phyloP scores from a whole-genome alignment of 2,797 vertebrate species.

The Antennarius maculatus region DNA sequence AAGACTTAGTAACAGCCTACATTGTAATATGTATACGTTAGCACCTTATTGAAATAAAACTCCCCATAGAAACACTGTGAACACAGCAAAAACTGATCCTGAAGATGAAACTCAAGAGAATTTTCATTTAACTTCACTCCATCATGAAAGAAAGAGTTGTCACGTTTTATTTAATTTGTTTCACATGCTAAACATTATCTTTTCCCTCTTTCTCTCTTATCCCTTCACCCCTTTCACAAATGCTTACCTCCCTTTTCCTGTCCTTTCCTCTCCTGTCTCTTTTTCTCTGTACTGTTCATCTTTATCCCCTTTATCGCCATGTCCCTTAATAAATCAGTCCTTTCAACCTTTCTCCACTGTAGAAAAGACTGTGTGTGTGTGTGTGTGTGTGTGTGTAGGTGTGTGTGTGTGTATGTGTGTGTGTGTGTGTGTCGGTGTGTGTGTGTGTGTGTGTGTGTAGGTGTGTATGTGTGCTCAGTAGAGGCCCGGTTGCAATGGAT shows the following conservation, averaged over 20 bases:
- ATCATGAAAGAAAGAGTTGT: background rate
- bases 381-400: slow-evolving; percentile 6
- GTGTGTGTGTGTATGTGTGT: slow-evolving; percentile 30
- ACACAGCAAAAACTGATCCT: no score
- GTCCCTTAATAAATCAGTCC: background rate
- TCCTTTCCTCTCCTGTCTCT: background rate
- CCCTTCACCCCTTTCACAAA: no score
- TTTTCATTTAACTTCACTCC: no score
- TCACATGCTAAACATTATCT: no score
- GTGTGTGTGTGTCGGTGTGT: slow-evolving; percentile 7
- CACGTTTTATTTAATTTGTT: background rate
- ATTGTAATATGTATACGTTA: background rate
- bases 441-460: background rate
- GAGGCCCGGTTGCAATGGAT: slow-evolving; percentile 64
- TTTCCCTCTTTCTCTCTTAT: background rate
- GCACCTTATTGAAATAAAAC: no score
- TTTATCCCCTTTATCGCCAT: background rate
- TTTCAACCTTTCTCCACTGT: slow-evolving; percentile 23
- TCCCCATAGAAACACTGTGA: no score
- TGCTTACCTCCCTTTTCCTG: background rate
- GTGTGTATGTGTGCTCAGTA: slow-evolving; percentile 15
- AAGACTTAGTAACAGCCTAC: background rate
- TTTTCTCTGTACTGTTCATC: background rate
- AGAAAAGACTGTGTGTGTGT: background rate
- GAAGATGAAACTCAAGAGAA: background rate